Evolutionary conservation across 2,797 vertebrate species (phyloP).

Genomic region (Gouania willdenowi): DNA sequence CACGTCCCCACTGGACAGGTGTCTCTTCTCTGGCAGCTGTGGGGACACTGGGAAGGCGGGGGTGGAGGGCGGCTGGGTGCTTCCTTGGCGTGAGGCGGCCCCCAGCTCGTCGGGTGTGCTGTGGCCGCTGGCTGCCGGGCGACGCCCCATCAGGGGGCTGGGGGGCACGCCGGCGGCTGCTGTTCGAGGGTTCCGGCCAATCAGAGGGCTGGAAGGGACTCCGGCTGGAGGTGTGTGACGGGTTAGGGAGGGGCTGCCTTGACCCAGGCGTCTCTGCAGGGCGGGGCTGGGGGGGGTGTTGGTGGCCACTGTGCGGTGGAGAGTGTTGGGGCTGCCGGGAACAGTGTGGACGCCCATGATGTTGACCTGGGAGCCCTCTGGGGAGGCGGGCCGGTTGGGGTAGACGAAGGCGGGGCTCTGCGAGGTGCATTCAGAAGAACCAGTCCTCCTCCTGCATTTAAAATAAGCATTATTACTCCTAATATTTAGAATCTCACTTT

Average conservation of each 20-base stretch:
- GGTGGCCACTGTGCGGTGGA: conserved; percentile 94
- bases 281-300: conserved; percentile 91
- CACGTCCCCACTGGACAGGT: conserved; percentile 83
- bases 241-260: conserved; percentile 64
- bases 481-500: too few relatives aligned
- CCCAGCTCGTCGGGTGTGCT: conserved; percentile 80
- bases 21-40: conserved; percentile 86
- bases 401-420: conserved; percentile 58
- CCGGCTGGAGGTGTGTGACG: conserved; percentile 36
- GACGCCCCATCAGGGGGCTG: conserved; percentile 82
- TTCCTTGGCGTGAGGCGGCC: conserved; percentile 82
- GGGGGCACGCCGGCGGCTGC: conserved; percentile 37
- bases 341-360: conserved; percentile 76
- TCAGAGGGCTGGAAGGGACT: conserved; percentile 61
- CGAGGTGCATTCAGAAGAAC: conserved; percentile 63
- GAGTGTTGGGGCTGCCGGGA: conserved; percentile 82
- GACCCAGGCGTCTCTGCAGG: conserved; percentile 81
- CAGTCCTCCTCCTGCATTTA: conserved; percentile 69
- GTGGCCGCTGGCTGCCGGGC: conserved; percentile 71
- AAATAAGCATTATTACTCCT: too few relatives aligned
- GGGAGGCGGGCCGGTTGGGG: conserved; percentile 65
- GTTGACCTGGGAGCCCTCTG: conserved; percentile 77
- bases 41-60: conserved; percentile 86
- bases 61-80: conserved; percentile 76
- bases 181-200: conserved; percentile 54